Evolutionary conservation across 2,888 invertebrate species (phyloP), one percentile per base, ranked within the genome.

Genomic region (Apodemia mormo): DNA sequence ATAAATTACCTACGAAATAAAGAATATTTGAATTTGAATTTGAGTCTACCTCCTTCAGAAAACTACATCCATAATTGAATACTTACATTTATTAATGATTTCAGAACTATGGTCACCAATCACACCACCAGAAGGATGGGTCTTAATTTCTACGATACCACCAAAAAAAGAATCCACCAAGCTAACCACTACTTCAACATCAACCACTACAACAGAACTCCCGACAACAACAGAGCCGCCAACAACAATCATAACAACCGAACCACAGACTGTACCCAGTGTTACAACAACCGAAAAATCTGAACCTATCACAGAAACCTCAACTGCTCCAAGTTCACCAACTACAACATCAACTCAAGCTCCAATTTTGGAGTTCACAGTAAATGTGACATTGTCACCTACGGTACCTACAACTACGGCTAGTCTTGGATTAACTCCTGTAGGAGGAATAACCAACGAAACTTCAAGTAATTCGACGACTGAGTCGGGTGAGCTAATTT

Each of bases 61-160:
- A 52, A 1, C 14, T 3, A 56, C 22, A 56, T 6, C 8, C 22
- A 56, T 1, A 7, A 9, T 29, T 10, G 30, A 61, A 30, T 14
- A 33, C 33, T 61, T 6, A 61, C 30, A 54, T 52, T 49, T 66
- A 22, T 9, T 65, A 29, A 68, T 69, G 5, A 74, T 90, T 88
- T 14, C 88, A 94, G 94, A 94, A 84, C 93, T 93, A 71, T 95
- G 95, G 95, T 93, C 94, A 22, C 95, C 95, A 6, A 93, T 95
- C 66, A 95, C 95, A 2, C 94, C 95, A 7, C 95, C 95, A 9
- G 95, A 95, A 76, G 95, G 95, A 10, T 96, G 96, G 96, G 94
- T 96, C 10, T 85, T 95, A 68, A 83, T 93, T 73, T 88, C 89
- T 73, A 87, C 88, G 9, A 82, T 89, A 45, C 82, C 86, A 72